A percentile compares a stretch with the other conserved stretches of the same genome.
Conservation (phyloP, 2,797 vertebrate species). For the Austrolebias charrua region DNA sequence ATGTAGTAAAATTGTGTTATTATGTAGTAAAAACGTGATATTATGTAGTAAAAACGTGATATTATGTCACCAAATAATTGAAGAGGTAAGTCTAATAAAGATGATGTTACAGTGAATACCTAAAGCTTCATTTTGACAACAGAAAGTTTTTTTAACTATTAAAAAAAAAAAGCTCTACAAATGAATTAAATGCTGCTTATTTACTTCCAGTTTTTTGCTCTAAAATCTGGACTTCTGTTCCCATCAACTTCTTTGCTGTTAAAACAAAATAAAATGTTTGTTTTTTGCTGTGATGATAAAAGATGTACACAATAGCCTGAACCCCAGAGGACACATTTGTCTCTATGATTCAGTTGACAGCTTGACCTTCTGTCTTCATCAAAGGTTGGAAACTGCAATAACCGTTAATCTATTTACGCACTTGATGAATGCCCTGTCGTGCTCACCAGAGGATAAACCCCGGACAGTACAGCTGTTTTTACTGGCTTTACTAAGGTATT, state of each 20-base stretch:
- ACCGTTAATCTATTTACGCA: not conserved
- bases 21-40: too few relatives aligned
- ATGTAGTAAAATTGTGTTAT: too few relatives aligned
- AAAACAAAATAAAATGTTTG: not conserved
- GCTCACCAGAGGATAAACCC: not conserved
- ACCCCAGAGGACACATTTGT: not conserved
- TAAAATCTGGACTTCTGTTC: too few relatives aligned
- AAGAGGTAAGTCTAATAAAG: too few relatives aligned
- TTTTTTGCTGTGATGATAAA: not conserved
- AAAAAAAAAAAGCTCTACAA: too few relatives aligned
- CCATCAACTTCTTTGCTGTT: not conserved
- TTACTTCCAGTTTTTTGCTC: too few relatives aligned
- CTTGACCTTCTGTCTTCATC: slow-evolving; percentile 8
- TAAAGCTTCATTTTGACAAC: too few relatives aligned
- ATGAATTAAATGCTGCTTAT: too few relatives aligned
- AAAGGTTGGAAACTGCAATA: slow-evolving; percentile 1
- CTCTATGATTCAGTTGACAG: not conserved
- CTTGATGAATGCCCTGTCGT: not conserved
- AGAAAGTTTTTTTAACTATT: too few relatives aligned
- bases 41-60: too few relatives aligned
- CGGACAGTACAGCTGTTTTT: not conserved
- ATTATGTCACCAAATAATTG: too few relatives aligned
- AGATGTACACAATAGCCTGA: not conserved
- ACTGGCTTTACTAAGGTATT: not conserved
- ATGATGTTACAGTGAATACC: too few relatives aligned